Conservation (phyloP, 2,113 vertebrate genomes). For the Cairina moschata region DNA sequence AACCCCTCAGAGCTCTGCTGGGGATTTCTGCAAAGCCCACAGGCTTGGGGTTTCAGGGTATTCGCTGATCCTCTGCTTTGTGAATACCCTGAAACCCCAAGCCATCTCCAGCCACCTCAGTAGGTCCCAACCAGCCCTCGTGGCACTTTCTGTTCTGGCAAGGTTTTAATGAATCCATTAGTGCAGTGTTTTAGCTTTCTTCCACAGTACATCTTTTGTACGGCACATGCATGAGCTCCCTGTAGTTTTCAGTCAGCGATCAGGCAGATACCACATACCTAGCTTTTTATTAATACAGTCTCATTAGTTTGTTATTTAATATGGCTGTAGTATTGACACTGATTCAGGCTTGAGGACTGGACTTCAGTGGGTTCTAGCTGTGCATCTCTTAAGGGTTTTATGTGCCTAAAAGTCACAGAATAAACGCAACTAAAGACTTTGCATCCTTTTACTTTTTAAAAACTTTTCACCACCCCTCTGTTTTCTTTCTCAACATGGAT, state of each 20-base stretch:
- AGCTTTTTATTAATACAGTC: background rate
- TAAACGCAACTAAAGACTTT: background rate
- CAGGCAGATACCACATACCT: background rate
- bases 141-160: background rate
- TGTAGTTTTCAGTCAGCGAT: background rate
- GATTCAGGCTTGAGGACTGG: background rate
- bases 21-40: fast-evolving
- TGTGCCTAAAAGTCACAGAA: background rate
- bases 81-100: too few relatives aligned
- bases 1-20: background rate
- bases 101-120: background rate
- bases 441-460: background rate
- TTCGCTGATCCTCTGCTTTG: background rate
- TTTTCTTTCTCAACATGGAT: fast-evolving
- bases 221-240: background rate
- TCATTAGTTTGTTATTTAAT: background rate
- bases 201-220: fast-evolving
- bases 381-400: fast-evolving
- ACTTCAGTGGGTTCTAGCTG: background rate
- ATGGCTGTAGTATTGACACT: background rate
- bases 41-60: background rate
- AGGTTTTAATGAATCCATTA: fast-evolving
- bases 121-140: fast-evolving
- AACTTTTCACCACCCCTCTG: background rate
- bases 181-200: background rate